These are phyloP conservation scores for Proisotoma minuta DNA, from an alignment of 2,888 invertebrate species.

Conservation along the genomic window DNA sequence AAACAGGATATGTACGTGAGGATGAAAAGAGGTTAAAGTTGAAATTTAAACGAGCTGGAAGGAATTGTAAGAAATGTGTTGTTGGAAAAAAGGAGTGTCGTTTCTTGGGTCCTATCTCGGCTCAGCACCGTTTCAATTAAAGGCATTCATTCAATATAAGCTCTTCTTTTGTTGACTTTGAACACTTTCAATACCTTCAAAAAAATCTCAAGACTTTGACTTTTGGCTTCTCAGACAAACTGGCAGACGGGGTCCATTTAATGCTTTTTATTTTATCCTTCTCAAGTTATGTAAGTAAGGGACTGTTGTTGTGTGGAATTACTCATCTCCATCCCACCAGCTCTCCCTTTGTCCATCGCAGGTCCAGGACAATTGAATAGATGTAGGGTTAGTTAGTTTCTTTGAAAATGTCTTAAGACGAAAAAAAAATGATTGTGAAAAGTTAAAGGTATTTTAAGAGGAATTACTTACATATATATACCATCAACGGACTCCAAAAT, in stretches of 20 bases:
- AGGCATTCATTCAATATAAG: conserved; percentile 16
- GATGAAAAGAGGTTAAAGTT: conserved; percentile 5
- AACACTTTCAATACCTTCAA: not conserved
- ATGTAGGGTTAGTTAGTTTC: not conserved
- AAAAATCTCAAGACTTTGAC: conserved; percentile 13
- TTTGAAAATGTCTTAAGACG: not conserved
- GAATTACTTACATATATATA: no score
- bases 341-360: not conserved
- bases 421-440: not conserved
- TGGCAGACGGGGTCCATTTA: conserved; percentile 12
- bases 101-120: conserved; percentile 19
- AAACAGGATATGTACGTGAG: not conserved
- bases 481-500: not conserved
- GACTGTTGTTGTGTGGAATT: not conserved
- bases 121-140: conserved; percentile 26
- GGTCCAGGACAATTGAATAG: not conserved
- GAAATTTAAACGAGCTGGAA: not conserved
- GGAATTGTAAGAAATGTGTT: not conserved
- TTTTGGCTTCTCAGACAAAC: conserved; percentile 25
- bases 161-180: conserved; percentile 30
- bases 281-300: not conserved
- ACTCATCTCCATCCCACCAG: conserved; percentile 1
- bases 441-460: not conserved
- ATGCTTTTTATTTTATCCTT: not conserved
- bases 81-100: conserved; percentile 24